Conservation (phyloP, 92 coral and sea anemone genomes). For the Parazoanthus atlanticus region DNA sequence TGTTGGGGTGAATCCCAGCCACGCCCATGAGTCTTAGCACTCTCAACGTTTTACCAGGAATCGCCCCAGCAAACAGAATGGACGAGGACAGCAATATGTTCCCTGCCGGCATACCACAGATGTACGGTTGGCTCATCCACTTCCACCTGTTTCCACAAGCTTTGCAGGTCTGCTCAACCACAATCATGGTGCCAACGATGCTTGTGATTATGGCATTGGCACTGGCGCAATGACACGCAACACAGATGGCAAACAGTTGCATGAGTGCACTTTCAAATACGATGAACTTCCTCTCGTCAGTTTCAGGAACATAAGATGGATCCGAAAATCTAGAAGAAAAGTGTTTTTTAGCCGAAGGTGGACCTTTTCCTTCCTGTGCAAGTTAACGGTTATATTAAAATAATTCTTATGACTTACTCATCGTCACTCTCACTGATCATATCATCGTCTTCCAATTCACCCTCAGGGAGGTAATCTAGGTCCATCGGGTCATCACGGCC, state of each 20-base stretch:
- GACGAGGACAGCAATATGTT: constrained; percentile 48
- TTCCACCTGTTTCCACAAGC: constrained; percentile 36
- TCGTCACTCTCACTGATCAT: constrained; percentile 10
- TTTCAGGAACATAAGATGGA: constrained; percentile 17
- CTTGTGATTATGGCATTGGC: constrained; percentile 32
- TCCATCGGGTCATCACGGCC: constrained; percentile 1
- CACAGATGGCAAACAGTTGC: constrained; percentile 46
- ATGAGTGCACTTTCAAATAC: constrained; percentile 45
- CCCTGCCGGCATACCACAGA: constrained; percentile 42
- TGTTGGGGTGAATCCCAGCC: constrained; percentile 39
- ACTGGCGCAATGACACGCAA: constrained; percentile 20
- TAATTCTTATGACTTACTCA: not conserved
- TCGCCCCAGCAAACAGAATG: constrained; percentile 52
- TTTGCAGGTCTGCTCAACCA: constrained; percentile 31
- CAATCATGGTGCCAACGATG: constrained; percentile 39
- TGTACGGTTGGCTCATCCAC: constrained; percentile 49
- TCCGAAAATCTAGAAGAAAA: constrained; percentile 20
- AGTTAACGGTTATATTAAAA: no score
- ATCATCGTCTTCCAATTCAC: not conserved
- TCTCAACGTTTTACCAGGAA: constrained; percentile 42
- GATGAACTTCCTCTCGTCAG: constrained; percentile 47
- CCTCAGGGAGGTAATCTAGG: not conserved
- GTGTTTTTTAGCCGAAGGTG: not conserved
- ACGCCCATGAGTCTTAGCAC: constrained; percentile 45
- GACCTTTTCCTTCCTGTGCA: not conserved